Percentiles rank a stretch among this genome's conserved stretches.
phyloP scores from a whole-genome alignment of 92 coral and sea anemone genomes.

The Porites divaricata region DNA sequence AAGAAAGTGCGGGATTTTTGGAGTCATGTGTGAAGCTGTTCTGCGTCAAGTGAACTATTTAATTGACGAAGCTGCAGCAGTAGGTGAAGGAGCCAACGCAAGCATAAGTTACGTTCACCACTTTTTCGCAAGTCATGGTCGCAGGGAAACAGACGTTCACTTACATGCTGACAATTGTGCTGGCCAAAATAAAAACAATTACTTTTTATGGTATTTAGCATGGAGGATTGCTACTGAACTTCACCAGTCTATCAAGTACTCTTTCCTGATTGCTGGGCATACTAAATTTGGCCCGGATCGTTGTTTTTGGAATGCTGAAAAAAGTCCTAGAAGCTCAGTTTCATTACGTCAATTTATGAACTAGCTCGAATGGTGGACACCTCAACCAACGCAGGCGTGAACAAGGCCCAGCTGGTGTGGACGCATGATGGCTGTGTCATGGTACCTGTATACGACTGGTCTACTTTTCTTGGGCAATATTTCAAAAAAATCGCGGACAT shows the following conservation, averaged over 20 bases:
- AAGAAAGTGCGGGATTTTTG: conserved; percentile 33
- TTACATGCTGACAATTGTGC: background rate
- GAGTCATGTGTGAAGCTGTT: background rate
- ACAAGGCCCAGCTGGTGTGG: background rate
- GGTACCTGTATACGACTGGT: background rate
- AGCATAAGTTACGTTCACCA: background rate
- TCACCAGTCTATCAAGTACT: conserved; percentile 13
- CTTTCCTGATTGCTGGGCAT: background rate
- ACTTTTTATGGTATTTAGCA: conserved; percentile 5
- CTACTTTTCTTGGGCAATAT: background rate
- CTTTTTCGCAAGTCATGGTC: background rate
- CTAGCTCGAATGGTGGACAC: conserved; percentile 1
- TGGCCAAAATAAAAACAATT: conserved; percentile 20
- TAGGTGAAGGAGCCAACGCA: too few species aligned
- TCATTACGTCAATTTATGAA: background rate
- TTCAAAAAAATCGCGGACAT: background rate
- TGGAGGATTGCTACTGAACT: conserved; percentile 21
- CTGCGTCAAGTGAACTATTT: too few species aligned
- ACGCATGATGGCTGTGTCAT: background rate
- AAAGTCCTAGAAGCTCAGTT: background rate
- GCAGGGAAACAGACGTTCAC: background rate
- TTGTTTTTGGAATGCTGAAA: background rate
- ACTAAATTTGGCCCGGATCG: background rate
- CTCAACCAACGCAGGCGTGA: background rate
- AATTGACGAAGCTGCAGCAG: too few species aligned